These are phyloP conservation scores for Pseudomyrmex concolor DNA, from an alignment of 1,140 invertebrate genomes.

Conservation along the genomic window DNA sequence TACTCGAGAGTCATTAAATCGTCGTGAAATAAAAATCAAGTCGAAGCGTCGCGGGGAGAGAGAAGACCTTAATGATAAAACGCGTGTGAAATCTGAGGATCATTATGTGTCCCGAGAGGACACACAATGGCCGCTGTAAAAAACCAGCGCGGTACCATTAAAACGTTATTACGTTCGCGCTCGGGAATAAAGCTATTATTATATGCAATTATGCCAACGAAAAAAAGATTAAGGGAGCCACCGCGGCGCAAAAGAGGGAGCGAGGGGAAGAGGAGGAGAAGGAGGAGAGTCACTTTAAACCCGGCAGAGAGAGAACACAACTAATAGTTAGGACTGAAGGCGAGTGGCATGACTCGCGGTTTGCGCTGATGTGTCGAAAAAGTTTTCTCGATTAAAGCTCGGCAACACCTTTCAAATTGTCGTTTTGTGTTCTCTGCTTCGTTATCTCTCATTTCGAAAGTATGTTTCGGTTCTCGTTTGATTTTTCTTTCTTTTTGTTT, in stretches of 20 bases:
- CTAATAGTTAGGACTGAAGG: constrained; percentile 42
- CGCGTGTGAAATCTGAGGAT: constrained; percentile 59
- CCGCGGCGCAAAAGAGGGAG: neutral
- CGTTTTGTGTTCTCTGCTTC: constrained; percentile 3
- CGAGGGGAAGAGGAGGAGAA: neutral
- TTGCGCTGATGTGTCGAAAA: constrained; percentile 60
- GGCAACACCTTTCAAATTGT: constrained; percentile 8
- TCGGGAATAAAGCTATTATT: constrained; percentile 70
- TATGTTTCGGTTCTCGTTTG: neutral
- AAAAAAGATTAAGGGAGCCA: constrained; percentile 55
- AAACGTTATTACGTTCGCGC: constrained; percentile 72
- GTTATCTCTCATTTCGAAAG: constrained; percentile 31
- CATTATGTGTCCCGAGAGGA: constrained; percentile 51
- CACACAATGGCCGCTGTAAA: constrained; percentile 51
- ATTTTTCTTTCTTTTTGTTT: neutral
- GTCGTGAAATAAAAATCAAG: constrained; percentile 14
- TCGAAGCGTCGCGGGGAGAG: constrained; percentile 31
- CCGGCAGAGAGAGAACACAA: constrained; percentile 19
- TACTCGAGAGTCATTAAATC: constrained; percentile 1
- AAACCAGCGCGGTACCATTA: constrained; percentile 64
- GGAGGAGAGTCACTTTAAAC: constrained; percentile 39
- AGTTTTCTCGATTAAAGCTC: constrained; percentile 64
- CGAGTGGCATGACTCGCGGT: constrained; percentile 64
- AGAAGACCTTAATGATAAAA: constrained; percentile 62
- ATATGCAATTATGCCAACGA: constrained; percentile 67